Evolutionary conservation across 2,113 vertebrate species (phyloP), one percentile per base, ranked within the genome.

Genomic region (Ophiodon elongatus): DNA sequence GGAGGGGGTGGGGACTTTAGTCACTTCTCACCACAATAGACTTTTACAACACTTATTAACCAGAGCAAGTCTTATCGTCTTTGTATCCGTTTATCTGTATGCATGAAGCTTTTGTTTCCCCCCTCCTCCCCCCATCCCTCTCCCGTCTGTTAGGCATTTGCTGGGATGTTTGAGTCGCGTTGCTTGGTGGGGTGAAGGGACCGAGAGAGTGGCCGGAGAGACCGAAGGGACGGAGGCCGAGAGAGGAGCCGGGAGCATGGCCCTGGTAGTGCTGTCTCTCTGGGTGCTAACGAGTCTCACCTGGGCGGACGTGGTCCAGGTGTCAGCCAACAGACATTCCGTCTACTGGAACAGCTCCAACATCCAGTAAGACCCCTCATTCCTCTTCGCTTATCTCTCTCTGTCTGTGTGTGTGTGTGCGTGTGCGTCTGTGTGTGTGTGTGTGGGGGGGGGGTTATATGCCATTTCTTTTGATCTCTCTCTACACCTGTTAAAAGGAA

Each of bases 291-390:
- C 93, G 73, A 93, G 94, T 93, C 93, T 96, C 92, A 95, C 95
- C 95, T 96, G 95, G 91, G 88, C 89, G 56, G 93, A 92, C 92
- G 84, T 93, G 88, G 78, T 92, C 93, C 95, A 93, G 94, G 93
- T 93, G 93, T 86, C 94, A 82, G 96, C 96, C 80, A 97, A 96
- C 94, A 95, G 97, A 80, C 97, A 98, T 86, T 96, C 97, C 57
- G 97, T 98, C 70, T 97, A 98, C 93, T 98, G 97, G 97, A 98
- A 98, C 96, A 97, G 97, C 95, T 97, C 97, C 90, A 98, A 98
- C 95, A 96, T 96, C 94, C 97, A 97, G 97, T 98, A 96, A 98
- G 90, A 84, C 5, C 43, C 47, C n/a, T 3, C 29, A 25, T 47
- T 47, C 27, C 43, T 31, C 67, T 11, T 8, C 14, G 57, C 21